Evolutionary conservation across 2,797 vertebrate species (phyloP), one percentile per base, ranked within the genome.

Genomic region (Helicolenus hilgendorfi): DNA sequence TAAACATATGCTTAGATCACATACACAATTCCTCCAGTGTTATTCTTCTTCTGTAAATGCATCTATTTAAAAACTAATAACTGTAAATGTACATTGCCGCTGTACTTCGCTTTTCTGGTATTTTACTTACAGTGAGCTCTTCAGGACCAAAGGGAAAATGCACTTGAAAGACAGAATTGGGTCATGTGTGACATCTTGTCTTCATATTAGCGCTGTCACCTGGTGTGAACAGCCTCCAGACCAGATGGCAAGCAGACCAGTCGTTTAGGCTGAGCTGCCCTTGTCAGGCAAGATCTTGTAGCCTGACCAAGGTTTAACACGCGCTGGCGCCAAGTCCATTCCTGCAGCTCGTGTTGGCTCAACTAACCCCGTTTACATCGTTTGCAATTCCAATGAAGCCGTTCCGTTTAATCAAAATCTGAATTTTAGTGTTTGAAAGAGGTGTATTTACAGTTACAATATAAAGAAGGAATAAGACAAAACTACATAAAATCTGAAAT

Each of bases 161-260:
- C 33, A 56, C 55, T 75, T 86, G 79, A 93, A 85, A 87, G 88
- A 91, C 91, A 85, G 87, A 93, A 88, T 26, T 89, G 82, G 92
- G 92, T 95, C 89, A 83, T 67, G 62, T 83, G 81, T 85, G 89
- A 90, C 87, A 84, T 90, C 83, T 89, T 89, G 91, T 93, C 83
- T 85, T 86, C 81, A 91, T 88, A 90, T 91, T 89, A 87, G 85
- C 26, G 79, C 87, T 80, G 92, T 95, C 93, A 92, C 94, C 93
- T 93, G 86, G 91, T 87, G 93, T 83, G 91, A 93, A 84, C 81
- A 94, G 94, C 88, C 84, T 83, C 85, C 88, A 58, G 84, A 90
- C 72, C 94, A 95, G 93, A 95, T 95, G 95, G 94, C 86, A 41
- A 72, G 60, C 88, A 76, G 89, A 87, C 91, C 92, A 87, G 85